A percentile compares a stretch with the other conserved stretches of the same genome.
Evolutionary conservation across 1,140 invertebrate species (phyloP).

Genomic region (Mactra quadrangularis): DNA sequence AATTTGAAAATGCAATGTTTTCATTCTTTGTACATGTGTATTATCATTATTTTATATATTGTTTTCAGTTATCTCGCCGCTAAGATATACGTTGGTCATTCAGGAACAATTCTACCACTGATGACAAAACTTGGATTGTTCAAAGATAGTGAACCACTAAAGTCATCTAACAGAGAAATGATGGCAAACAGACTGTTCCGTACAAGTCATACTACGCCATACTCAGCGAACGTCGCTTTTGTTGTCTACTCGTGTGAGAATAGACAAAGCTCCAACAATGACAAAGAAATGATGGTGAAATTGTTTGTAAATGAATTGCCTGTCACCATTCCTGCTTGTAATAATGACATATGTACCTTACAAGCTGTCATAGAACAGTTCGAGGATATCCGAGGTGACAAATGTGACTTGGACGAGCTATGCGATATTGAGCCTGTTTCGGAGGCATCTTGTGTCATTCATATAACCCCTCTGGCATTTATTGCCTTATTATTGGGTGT

Average conservation of each 20-base stretch:
- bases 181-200: background rate
- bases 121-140: background rate
- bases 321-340: background rate
- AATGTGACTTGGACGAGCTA: background rate
- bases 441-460: too few relatives aligned
- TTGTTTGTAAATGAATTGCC: conserved; percentile 7
- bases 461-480: too few relatives aligned
- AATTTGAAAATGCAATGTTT: too few relatives aligned
- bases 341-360: background rate
- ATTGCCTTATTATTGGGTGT: too few relatives aligned
- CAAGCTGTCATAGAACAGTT: background rate
- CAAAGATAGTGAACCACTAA: background rate
- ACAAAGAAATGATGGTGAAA: conserved; percentile 1
- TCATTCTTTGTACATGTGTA: too few relatives aligned
- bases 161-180: background rate
- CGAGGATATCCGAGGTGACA: background rate
- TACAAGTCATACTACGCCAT: background rate
- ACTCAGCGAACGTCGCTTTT: background rate
- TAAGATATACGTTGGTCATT: conserved; percentile 7
- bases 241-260: background rate
- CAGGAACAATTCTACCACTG: background rate
- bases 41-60: too few relatives aligned
- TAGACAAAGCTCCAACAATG: background rate
- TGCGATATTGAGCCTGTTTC: too few relatives aligned
- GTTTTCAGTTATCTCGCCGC: conserved; percentile 10